Conservation (phyloP, 2,888 invertebrate genomes). For the Drosophila parthenogenetica region DNA sequence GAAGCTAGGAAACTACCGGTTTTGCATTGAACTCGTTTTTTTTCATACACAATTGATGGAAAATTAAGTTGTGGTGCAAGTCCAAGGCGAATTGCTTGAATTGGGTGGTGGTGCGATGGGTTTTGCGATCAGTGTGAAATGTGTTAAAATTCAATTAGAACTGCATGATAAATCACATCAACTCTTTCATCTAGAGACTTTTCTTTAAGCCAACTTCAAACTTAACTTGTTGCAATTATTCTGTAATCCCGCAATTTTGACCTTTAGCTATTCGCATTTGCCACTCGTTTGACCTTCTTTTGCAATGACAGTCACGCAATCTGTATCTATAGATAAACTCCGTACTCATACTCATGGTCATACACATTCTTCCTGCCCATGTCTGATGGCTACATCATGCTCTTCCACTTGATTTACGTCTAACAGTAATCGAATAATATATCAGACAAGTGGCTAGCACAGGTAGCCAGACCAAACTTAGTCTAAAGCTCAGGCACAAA, state of each 20-base stretch:
- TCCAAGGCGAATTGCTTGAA: constrained; percentile 12
- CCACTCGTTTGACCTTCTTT: constrained; percentile 45
- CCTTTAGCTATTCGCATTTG: constrained; percentile 26
- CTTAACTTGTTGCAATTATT: constrained; percentile 30
- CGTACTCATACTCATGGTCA: constrained; percentile 20
- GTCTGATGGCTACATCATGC: constrained; percentile 74
- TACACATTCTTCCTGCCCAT: background rate
- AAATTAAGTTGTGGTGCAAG: constrained; percentile 54
- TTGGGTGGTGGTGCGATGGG: constrained; percentile 15
- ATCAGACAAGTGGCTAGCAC: constrained; percentile 64
- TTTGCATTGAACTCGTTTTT: constrained; percentile 29
- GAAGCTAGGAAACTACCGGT: constrained; percentile 59
- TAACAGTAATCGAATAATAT: constrained; percentile 79
- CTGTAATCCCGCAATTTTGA: constrained; percentile 25
- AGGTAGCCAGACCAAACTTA: constrained; percentile 53
- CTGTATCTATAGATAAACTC: constrained; percentile 41
- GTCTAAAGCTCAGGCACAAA: constrained; percentile 77
- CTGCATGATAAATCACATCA: constrained; percentile 20
- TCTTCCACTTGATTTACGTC: constrained; percentile 79
- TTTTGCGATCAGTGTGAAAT: constrained; percentile 17
- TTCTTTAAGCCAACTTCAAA: background rate
- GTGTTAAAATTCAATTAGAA: constrained; percentile 61
- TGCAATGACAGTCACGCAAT: constrained; percentile 10
- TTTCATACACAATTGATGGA: constrained; percentile 28
- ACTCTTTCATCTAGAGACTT: background rate